Percentiles rank a stretch among this genome's conserved stretches.
Conservation (phyloP, 2,113 vertebrate species). For the Rissa tridactyla region DNA sequence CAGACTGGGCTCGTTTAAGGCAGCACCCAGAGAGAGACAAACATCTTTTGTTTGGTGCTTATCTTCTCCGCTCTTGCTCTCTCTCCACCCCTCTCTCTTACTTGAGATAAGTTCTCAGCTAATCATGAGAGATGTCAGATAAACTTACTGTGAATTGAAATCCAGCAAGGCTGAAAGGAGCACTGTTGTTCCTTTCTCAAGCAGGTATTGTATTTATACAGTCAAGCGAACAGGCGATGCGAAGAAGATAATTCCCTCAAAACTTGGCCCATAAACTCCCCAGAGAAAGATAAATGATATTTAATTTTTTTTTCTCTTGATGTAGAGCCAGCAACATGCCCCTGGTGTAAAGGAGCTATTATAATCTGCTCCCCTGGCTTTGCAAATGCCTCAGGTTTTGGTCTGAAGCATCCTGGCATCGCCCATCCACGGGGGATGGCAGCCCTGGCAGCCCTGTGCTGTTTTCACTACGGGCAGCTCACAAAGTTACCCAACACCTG, state of each 20-base stretch:
- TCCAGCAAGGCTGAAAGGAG: slow-evolving; percentile 40
- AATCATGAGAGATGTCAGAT: slow-evolving; percentile 53
- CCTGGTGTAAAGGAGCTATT: background rate
- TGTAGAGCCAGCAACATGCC: slow-evolving; percentile 26
- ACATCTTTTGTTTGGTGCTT: slow-evolving; percentile 52
- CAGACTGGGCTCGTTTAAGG: background rate
- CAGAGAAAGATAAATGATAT: slow-evolving; percentile 61
- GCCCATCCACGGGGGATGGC: rapidly evolving
- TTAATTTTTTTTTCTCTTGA: slow-evolving; percentile 56
- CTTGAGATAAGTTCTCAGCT: slow-evolving; percentile 47
- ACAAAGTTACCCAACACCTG: background rate
- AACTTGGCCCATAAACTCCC: slow-evolving; percentile 36
- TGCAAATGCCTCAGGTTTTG: background rate
- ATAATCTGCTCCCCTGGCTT: background rate
- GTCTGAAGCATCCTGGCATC: background rate
- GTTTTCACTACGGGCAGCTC: background rate
- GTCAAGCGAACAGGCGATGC: slow-evolving; percentile 37
- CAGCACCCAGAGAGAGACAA: slow-evolving; percentile 25
- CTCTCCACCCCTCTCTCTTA: slow-evolving; percentile 5
- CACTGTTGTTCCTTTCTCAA: slow-evolving; percentile 48
- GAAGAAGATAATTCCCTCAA: slow-evolving; percentile 56
- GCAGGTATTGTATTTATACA: slow-evolving; percentile 62
- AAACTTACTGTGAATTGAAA: slow-evolving; percentile 58
- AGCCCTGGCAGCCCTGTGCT: background rate
- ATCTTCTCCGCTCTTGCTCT: background rate